Percentiles rank a stretch among this genome's conserved stretches.
Conservation (phyloP, 2,113 vertebrate genomes). For the Indicator indicator region DNA sequence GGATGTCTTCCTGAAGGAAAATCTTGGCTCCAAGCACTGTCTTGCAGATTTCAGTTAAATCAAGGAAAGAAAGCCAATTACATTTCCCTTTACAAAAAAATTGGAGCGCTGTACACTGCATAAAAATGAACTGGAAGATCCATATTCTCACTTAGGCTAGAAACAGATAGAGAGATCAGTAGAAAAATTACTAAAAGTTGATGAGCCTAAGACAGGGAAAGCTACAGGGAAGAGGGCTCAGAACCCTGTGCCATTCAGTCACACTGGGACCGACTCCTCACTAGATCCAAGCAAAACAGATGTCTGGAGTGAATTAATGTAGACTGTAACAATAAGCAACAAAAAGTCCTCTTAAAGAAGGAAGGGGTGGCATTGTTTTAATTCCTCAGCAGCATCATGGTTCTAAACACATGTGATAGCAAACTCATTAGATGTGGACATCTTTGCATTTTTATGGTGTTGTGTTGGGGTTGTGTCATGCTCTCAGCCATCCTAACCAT, state of each 20-base stretch:
- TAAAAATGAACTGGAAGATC: not conserved
- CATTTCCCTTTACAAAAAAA: not conserved
- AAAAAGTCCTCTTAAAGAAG: not conserved
- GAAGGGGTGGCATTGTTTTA: fast-evolving
- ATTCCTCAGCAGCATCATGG: too few relatives aligned
- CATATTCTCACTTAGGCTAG: not conserved
- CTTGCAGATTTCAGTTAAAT: not conserved
- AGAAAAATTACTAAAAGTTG: not conserved
- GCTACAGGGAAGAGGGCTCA: not conserved
- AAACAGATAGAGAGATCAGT: not conserved
- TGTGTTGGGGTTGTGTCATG: not conserved
- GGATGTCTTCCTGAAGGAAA: not conserved
- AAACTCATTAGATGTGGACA: not conserved
- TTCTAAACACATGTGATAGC: not conserved
- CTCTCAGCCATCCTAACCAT: not conserved
- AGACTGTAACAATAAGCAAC: not conserved
- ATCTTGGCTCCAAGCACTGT: not conserved
- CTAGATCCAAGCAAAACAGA: not conserved
- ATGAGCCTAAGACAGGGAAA: not conserved
- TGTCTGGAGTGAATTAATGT: not conserved
- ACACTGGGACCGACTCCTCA: not conserved
- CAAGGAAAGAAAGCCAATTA: not conserved
- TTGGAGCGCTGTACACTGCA: not conserved
- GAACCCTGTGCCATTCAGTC: not conserved
- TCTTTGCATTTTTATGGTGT: not conserved